These are phyloP conservation scores for Antheraea yamamai DNA, from an alignment of 2,888 invertebrate species.

Conservation along the genomic window DNA sequence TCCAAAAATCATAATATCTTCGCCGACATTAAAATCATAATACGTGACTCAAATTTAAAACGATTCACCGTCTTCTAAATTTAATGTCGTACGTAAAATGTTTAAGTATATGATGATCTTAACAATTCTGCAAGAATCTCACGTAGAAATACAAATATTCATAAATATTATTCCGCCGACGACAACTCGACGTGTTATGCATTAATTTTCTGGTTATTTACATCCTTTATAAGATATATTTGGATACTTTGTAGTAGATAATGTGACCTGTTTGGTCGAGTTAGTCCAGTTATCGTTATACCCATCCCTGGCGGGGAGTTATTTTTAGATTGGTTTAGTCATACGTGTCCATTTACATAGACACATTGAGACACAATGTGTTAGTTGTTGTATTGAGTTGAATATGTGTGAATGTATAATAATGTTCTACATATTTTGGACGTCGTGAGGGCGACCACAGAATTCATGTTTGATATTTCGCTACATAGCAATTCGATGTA, in stretches of 20 bases:
- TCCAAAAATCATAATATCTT: background rate
- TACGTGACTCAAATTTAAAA: background rate
- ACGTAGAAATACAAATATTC: background rate
- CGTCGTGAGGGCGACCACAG: background rate
- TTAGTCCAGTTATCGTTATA: conserved; percentile 65
- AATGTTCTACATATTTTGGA: background rate
- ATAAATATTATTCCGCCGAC: conserved; percentile 13
- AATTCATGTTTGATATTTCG: conserved; percentile 2
- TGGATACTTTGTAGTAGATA: conserved; percentile 49
- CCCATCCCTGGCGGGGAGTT: conserved; percentile 56
- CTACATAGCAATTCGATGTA: background rate
- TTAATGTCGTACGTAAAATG: background rate
- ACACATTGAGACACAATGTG: conserved; percentile 36
- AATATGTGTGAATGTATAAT: background rate
- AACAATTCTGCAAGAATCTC: background rate
- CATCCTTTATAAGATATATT: conserved; percentile 51
- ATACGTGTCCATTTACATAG: conserved; percentile 55
- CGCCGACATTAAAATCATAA: background rate
- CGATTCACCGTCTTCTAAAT: background rate
- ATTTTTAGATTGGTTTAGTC: conserved; percentile 69
- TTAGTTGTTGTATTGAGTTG: conserved; percentile 18
- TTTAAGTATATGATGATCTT: background rate
- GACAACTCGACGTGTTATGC: conserved; percentile 17
- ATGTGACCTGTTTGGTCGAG: conserved; percentile 57
- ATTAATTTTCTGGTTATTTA: conserved; percentile 21